Evolutionary conservation across 2,888 invertebrate species (phyloP).

Genomic region (Brachyptera risi): DNA sequence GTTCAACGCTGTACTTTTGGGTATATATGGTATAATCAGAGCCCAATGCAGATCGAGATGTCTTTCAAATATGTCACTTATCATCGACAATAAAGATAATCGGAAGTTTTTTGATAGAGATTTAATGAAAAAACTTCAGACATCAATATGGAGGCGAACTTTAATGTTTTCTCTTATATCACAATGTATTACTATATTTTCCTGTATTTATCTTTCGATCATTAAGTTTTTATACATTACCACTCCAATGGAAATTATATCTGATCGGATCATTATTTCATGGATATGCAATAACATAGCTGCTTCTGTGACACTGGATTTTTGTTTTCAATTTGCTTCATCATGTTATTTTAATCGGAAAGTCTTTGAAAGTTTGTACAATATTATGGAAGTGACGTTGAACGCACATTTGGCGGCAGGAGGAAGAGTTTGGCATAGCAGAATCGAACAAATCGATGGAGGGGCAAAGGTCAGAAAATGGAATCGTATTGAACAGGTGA

Average conservation of each 20-base stretch:
- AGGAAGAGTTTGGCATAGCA: too few species aligned
- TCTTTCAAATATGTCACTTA: not conserved
- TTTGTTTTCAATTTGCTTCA: conserved; percentile 1
- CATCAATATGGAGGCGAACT: not conserved
- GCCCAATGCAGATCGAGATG: not conserved
- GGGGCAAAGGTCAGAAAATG: too few species aligned
- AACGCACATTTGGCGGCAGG: not conserved
- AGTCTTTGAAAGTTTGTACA: not conserved
- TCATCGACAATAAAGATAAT: not conserved
- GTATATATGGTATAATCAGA: not conserved
- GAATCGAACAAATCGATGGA: too few species aligned
- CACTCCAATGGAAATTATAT: not conserved
- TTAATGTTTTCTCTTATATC: not conserved
- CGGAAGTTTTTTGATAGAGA: not conserved
- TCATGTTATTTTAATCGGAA: not conserved
- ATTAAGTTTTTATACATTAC: not conserved
- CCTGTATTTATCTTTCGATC: not conserved
- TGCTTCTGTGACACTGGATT: not conserved
- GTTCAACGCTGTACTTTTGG: not conserved
- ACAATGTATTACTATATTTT: not conserved
- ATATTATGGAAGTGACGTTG: not conserved
- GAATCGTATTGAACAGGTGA: too few species aligned
- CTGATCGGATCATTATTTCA: not conserved
- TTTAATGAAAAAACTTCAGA: too few species aligned
- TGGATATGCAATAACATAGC: not conserved